A percentile compares a stretch with the other conserved stretches of the same genome.
Conservation (phyloP, 2,888 invertebrate species). For the Polymixis flavicincta region DNA sequence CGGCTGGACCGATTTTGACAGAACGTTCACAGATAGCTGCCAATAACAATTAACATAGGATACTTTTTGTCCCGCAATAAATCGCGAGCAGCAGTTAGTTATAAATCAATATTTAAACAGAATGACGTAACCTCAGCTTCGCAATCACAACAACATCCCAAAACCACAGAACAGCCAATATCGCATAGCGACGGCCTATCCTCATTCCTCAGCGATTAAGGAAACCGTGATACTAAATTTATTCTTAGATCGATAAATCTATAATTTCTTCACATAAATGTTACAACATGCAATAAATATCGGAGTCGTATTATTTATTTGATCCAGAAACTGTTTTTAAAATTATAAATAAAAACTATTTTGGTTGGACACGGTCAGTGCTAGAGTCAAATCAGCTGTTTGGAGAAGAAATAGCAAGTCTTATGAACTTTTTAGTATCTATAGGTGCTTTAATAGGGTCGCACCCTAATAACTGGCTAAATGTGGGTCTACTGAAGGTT, state of each 20-base stretch:
- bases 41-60: too few species aligned
- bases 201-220: constrained; percentile 29
- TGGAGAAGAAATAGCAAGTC: constrained; percentile 1
- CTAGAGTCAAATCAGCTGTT: constrained; percentile 41
- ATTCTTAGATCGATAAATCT: constrained; percentile 46
- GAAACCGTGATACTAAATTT: constrained; percentile 26
- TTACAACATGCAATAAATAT: constrained; percentile 50
- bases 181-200: neutral
- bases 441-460: neutral
- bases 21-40: too few species aligned
- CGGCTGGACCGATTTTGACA: too few species aligned
- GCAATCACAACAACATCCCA: neutral
- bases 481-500: neutral
- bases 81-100: too few species aligned
- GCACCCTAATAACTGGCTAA: neutral
- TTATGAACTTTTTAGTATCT: neutral
- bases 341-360: constrained; percentile 52
- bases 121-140: neutral
- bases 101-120: too few species aligned
- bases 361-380: constrained; percentile 27
- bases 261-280: constrained; percentile 47
- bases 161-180: neutral
- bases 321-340: constrained; percentile 38
- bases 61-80: too few species aligned
- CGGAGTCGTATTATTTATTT: constrained; percentile 48